Conservation (phyloP, 2,888 invertebrate genomes). For the Gnatocerus cornutus region DNA sequence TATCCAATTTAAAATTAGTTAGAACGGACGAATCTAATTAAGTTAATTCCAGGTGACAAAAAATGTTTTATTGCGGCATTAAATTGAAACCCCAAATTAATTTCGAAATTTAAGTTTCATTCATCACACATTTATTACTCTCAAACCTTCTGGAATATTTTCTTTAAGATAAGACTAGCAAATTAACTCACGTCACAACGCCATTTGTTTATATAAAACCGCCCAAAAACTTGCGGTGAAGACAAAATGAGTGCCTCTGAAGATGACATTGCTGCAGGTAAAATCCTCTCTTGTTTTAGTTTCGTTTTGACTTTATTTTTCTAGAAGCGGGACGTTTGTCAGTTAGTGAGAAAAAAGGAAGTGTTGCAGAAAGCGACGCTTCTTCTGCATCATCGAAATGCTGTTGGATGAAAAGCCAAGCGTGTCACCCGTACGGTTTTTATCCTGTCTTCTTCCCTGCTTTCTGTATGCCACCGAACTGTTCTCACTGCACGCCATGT, state of each 20-base stretch:
- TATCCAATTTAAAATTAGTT: too few relatives aligned
- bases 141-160: conserved; percentile 27
- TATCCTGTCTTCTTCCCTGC: background rate
- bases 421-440: background rate
- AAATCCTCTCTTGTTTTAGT: background rate
- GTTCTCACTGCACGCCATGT: background rate
- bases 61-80: too few relatives aligned
- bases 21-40: too few relatives aligned
- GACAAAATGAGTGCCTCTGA: conserved; percentile 28
- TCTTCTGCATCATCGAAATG: conserved; percentile 1
- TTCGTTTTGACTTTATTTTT: background rate
- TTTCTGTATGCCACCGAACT: background rate
- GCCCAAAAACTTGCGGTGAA: conserved; percentile 16
- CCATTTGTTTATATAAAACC: conserved; percentile 14
- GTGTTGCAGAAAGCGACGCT: conserved; percentile 23
- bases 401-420: conserved; percentile 4
- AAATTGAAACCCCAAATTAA: too few relatives aligned
- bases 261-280: conserved; percentile 33
- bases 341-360: conserved; percentile 28
- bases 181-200: conserved; percentile 10
- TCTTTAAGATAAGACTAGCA: conserved; percentile 16
- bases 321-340: conserved; percentile 26
- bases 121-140: conserved; percentile 3
- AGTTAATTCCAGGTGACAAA: too few relatives aligned
- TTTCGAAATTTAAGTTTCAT: too few relatives aligned